Evolutionary conservation across 2,113 vertebrate genomes (phyloP).

Genomic region (Prinia subflava): DNA sequence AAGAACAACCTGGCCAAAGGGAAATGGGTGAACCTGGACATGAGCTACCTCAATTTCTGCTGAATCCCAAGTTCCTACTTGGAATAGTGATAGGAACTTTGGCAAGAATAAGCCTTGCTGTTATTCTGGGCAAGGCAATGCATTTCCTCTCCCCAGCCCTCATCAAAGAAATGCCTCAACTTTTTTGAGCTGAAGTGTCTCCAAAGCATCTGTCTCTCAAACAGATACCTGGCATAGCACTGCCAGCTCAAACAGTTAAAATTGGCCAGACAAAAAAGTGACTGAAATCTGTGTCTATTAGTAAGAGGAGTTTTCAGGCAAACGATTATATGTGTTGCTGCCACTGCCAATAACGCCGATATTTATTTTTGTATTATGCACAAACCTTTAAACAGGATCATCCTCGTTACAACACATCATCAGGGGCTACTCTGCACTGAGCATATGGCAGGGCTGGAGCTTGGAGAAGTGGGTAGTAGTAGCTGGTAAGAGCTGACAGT

Average conservation of each 20-base stretch:
- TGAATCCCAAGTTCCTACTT: not conserved
- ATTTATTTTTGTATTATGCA: not conserved
- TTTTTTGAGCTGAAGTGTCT: slow-evolving; percentile 39
- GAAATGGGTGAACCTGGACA: not conserved
- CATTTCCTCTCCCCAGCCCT: not conserved
- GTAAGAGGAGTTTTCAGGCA: slow-evolving; percentile 1
- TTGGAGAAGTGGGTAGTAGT: not conserved
- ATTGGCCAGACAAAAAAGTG: slow-evolving; percentile 34
- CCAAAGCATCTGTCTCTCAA: slow-evolving; percentile 58
- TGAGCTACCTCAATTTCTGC: not conserved
- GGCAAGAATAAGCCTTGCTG: not conserved
- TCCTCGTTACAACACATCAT: not conserved
- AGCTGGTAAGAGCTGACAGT: not conserved
- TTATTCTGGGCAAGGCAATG: slow-evolving; percentile 38
- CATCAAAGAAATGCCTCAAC: slow-evolving; percentile 34
- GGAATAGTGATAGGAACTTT: not conserved
- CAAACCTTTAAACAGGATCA: not conserved
- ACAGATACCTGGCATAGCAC: slow-evolving; percentile 39
- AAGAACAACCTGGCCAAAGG: not conserved
- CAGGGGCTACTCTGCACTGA: slow-evolving; percentile 14
- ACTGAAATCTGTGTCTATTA: not conserved
- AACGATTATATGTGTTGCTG: not conserved
- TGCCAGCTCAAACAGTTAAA: slow-evolving; percentile 32
- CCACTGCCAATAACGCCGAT: not conserved
- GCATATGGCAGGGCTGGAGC: slow-evolving; percentile 12